A percentile compares a stretch with the other conserved stretches of the same genome.
Evolutionary conservation across 2,888 invertebrate species (phyloP).

Genomic region (Peribatodes rhomboidaria): DNA sequence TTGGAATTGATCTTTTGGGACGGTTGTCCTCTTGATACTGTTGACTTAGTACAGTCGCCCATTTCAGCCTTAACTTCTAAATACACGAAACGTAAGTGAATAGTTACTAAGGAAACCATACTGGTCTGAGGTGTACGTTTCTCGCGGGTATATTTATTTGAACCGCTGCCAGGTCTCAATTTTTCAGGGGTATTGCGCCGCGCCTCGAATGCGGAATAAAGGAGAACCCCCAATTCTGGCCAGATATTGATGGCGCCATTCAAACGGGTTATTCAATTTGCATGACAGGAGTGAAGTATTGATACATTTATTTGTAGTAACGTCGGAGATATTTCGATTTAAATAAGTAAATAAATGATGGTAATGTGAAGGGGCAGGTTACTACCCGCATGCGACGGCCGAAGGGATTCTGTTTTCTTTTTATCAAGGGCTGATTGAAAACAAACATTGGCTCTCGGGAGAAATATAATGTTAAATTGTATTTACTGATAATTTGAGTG

Average conservation of each 20-base stretch:
- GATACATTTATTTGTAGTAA: conserved; percentile 40
- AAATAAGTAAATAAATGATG: conserved; percentile 15
- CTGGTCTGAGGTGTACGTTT: background rate
- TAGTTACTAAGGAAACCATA: background rate
- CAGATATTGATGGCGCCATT: conserved; percentile 41
- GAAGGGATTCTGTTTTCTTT: conserved; percentile 1
- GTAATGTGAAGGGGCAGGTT: background rate
- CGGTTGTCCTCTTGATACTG: too few species aligned
- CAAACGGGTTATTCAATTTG: conserved; percentile 41
- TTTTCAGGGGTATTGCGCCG: conserved; percentile 46
- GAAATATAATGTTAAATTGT: conserved; percentile 6
- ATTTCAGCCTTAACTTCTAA: too few species aligned
- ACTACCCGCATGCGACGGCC: background rate
- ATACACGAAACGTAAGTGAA: background rate
- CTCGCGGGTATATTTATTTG: conserved; percentile 40
- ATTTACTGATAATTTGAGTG: background rate
- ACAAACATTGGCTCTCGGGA: conserved; percentile 13
- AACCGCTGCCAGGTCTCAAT: conserved; percentile 47
- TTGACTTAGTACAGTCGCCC: too few species aligned
- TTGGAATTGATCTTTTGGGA: too few species aligned
- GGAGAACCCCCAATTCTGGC: conserved; percentile 32
- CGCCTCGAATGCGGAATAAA: conserved; percentile 37
- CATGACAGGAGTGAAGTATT: conserved; percentile 40
- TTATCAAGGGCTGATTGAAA: conserved; percentile 14
- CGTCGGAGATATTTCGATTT: conserved; percentile 26